These are phyloP conservation scores for Lutjanus argentimaculatus DNA, from an alignment of 2,797 vertebrate species.

Conservation along the genomic window DNA sequence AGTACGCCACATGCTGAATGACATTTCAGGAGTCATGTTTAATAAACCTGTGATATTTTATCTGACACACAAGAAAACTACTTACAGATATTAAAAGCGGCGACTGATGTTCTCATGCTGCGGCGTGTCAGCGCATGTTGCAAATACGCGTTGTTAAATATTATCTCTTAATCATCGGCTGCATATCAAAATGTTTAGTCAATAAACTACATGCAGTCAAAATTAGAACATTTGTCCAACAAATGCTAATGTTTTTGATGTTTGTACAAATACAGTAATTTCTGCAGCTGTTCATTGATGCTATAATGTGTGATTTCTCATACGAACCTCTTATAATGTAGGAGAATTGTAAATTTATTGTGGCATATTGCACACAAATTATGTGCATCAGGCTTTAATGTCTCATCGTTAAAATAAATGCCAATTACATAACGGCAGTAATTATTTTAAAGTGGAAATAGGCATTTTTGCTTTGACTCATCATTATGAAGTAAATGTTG, in stretches of 20 bases:
- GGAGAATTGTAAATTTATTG: background rate
- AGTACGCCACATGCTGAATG: background rate
- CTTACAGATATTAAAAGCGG: background rate
- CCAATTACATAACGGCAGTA: too few species aligned
- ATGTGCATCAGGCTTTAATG: too few species aligned
- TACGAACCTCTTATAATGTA: background rate
- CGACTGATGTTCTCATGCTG: background rate
- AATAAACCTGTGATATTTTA: conserved; percentile 8
- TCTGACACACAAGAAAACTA: background rate
- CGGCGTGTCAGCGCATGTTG: background rate
- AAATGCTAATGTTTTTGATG: background rate
- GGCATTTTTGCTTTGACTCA: too few species aligned
- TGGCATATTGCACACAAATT: background rate
- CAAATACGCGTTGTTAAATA: background rate
- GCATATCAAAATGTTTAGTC: background rate
- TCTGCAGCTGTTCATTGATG: background rate
- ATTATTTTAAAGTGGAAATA: too few species aligned
- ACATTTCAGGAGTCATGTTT: conserved; percentile 11
- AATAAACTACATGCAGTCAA: background rate
- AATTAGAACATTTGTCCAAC: background rate
- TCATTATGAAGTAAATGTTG: too few species aligned
- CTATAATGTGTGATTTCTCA: background rate
- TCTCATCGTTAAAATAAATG: too few species aligned
- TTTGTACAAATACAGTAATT: background rate
- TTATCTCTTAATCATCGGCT: too few species aligned